Evolutionary conservation across 2,888 invertebrate genomes (phyloP), one percentile per base, ranked within the genome.

Genomic region (Stenodera caucasica): DNA sequence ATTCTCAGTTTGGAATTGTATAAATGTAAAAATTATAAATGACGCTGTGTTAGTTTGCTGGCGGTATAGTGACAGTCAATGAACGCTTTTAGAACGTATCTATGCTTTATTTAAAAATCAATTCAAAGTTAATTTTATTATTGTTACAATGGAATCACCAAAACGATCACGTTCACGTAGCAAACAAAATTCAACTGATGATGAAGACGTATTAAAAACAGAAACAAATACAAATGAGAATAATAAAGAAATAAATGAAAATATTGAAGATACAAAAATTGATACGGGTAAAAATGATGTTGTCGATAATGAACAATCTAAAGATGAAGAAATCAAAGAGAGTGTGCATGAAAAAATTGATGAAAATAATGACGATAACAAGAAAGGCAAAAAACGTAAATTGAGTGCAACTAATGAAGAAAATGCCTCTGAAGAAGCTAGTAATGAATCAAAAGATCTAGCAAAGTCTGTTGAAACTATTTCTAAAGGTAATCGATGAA

Each of bases 371-470:
- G 21, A 23, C 12, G 33, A 33, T 12, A 49, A 58, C 14, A 58
- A 53, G 8, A 55, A 49, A 37, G 26, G 29, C 9, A 56, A 49
- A 35, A 60, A 60, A n/a, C 55, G 60, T 4, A 23, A 26, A 29
- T 18, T 21, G 12, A 35, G 29, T 14, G 35, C 18, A 2, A 29
- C 29, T 14, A 58, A 60, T 29, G 70, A 72, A 29, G 66, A 68
- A 18, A 67, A 63, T 49, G 58, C 55, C 29, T 45, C 59, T 12
- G 72, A 74, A 23, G 72, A 70, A 49, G 55, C 15, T 35, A 8
- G n/a, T 11, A 23, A 9, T 9, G 58, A 55, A 21, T n/a, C 12
- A 0, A 62, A 62, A 37, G 56, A n/a, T n/a, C 12, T 1, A 11
- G 11, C 5, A 9, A 18, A 40, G 11, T 4, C 40, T 21, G 11